A percentile compares a stretch with the other conserved stretches of the same genome.
Conservation (phyloP, 2,888 invertebrate species). For the Pseudeuparius sepicola region DNA sequence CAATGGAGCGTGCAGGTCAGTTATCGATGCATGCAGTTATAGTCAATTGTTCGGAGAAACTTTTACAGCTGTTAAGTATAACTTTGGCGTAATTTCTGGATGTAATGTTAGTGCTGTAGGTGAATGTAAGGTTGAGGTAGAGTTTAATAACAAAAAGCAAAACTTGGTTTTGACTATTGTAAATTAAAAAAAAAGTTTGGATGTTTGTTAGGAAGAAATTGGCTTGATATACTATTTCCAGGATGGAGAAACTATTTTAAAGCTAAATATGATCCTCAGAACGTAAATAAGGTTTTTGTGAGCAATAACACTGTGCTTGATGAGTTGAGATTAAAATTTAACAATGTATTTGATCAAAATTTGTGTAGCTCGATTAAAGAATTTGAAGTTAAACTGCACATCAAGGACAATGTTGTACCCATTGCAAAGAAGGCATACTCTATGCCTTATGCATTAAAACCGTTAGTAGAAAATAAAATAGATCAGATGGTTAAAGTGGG, state of each 20-base stretch:
- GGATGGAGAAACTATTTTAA: slow-evolving; percentile 1
- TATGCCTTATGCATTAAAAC: too few species aligned
- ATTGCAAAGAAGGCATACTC: too few species aligned
- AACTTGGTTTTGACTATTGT: neutral
- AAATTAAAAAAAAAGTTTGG: neutral
- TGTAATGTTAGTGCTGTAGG: neutral
- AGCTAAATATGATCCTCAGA: too few species aligned
- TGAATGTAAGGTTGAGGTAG: slow-evolving; percentile 1
- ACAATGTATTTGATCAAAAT: slow-evolving; percentile 8
- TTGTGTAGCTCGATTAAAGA: slow-evolving; percentile 7
- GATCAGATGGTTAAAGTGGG: slow-evolving; percentile 2
- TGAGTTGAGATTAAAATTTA: too few species aligned
- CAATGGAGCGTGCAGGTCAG: neutral
- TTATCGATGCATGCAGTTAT: neutral
- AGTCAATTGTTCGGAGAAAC: neutral
- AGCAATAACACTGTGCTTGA: too few species aligned
- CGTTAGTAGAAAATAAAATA: too few species aligned
- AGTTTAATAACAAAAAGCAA: neutral
- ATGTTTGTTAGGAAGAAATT: neutral
- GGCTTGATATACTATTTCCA: slow-evolving; percentile 1
- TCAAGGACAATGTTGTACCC: too few species aligned
- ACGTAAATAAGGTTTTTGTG: too few species aligned
- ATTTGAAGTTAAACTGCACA: slow-evolving; percentile 5
- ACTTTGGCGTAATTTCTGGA: neutral
- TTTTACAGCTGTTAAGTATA: neutral